Evolutionary conservation across 1,140 invertebrate species (phyloP).

Genomic region (Drosophila mayri): DNA sequence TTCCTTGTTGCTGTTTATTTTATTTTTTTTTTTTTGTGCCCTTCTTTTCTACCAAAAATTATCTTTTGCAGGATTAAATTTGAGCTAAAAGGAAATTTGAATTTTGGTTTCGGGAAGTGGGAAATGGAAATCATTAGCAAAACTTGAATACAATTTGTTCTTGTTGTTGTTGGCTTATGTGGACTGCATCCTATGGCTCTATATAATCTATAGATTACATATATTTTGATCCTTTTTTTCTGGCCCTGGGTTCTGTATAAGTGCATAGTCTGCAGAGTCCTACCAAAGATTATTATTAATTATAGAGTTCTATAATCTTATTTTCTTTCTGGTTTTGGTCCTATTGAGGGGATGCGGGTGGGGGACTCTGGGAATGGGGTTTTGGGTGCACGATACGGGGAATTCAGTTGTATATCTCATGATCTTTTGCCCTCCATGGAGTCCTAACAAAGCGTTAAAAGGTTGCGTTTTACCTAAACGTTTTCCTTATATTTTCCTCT

Average conservation of each 20-base stretch:
- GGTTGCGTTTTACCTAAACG: slow-evolving; percentile 35
- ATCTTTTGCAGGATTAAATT: too few species aligned
- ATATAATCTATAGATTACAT: slow-evolving; percentile 47
- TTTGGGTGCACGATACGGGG: slow-evolving; percentile 45
- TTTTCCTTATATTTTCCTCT: slow-evolving; percentile 3
- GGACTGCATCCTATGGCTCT: slow-evolving; percentile 36
- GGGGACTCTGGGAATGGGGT: slow-evolving; percentile 21
- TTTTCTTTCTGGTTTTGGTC: not conserved
- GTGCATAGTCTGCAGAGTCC: slow-evolving; percentile 24
- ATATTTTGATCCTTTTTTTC: slow-evolving; percentile 57
- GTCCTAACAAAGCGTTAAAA: slow-evolving; percentile 55
- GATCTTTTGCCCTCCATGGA: slow-evolving; percentile 23
- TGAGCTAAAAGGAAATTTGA: too few species aligned
- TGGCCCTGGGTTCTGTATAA: slow-evolving; percentile 51
- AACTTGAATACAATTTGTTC: slow-evolving; percentile 22
- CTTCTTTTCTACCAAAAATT: slow-evolving; percentile 56
- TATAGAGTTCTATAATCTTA: not conserved
- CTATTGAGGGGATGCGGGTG: not conserved
- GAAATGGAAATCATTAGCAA: too few species aligned
- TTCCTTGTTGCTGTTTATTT: slow-evolving; percentile 40
- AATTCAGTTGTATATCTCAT: slow-evolving; percentile 34
- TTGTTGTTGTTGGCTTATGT: slow-evolving; percentile 26
- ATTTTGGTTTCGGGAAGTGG: too few species aligned
- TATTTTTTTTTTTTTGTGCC: slow-evolving; percentile 9
- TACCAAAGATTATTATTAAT: slow-evolving; percentile 7